Percentiles rank a stretch among this genome's conserved stretches.
phyloP scores from a whole-genome alignment of 2,888 invertebrate genomes.

The Standfussiana lucernea region DNA sequence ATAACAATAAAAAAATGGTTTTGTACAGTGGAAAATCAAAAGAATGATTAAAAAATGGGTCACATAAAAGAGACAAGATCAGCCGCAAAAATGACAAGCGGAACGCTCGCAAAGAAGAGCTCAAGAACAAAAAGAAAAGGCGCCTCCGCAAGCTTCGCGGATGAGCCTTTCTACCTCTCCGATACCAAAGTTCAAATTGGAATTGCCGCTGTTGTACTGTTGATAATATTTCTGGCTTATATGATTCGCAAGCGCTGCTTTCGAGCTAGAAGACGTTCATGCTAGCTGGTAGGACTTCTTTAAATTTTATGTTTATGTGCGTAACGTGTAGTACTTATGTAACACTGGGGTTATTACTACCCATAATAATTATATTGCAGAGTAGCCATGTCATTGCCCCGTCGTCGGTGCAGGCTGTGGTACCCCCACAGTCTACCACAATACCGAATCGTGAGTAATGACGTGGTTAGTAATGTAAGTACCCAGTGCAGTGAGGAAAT shows the following conservation, averaged over 20 bases:
- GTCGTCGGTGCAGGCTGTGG: too few relatives aligned
- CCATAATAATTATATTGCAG: too few relatives aligned
- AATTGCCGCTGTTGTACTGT: conserved; percentile 73
- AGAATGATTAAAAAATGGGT: conserved; percentile 68
- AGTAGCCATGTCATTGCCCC: too few relatives aligned
- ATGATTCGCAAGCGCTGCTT: conserved; percentile 70
- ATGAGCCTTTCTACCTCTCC: conserved; percentile 66
- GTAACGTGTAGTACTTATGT: not conserved
- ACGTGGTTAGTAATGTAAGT: too few relatives aligned
- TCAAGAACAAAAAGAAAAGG: conserved; percentile 39
- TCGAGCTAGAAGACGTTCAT: conserved; percentile 54
- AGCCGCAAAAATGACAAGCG: conserved; percentile 67
- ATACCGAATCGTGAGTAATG: too few relatives aligned
- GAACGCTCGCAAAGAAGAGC: conserved; percentile 64
- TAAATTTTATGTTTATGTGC: not conserved
- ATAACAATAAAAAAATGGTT: conserved; percentile 31
- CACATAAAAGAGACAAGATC: conserved; percentile 68
- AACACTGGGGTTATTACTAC: too few relatives aligned
- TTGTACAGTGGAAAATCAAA: conserved; percentile 3
- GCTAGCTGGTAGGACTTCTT: conserved; percentile 25
- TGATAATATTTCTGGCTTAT: conserved; percentile 73
- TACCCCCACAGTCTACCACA: too few relatives aligned
- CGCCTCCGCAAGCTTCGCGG: rapidly evolving
- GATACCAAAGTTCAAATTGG: conserved; percentile 77
- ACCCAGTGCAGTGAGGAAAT: too few relatives aligned